Percentiles rank a stretch among this genome's conserved stretches.
These are phyloP conservation scores for Philotrypesis tridentata DNA, from an alignment of 1,140 invertebrate genomes.

Conservation along the genomic window DNA sequence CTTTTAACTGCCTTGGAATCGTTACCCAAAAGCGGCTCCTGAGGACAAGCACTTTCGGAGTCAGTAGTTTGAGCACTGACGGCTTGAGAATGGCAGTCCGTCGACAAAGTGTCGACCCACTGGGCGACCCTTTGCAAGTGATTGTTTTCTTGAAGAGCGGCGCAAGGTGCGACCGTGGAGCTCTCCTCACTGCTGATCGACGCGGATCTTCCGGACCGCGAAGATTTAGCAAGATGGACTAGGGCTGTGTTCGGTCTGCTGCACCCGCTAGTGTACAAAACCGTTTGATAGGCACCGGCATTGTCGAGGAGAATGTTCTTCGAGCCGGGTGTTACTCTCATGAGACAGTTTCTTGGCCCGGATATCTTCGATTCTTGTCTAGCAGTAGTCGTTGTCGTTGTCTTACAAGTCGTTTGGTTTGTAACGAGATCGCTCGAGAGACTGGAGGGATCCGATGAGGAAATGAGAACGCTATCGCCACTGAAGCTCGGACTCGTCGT, in stretches of 20 bases:
- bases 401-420: slow-evolving; percentile 46
- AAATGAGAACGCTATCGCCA: slow-evolving; percentile 67
- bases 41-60: neutral
- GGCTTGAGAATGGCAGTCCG: neutral
- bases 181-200: slow-evolving; percentile 66
- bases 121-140: slow-evolving; percentile 79
- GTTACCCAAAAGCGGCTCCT: neutral
- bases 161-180: slow-evolving; percentile 31
- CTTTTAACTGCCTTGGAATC: neutral
- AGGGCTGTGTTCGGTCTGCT: slow-evolving; percentile 65
- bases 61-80: neutral
- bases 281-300: slow-evolving; percentile 79
- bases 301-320: slow-evolving; percentile 87
- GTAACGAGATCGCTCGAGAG: slow-evolving; percentile 63
- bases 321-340: slow-evolving; percentile 81
- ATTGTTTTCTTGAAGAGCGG: slow-evolving; percentile 55
- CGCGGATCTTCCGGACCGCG: slow-evolving; percentile 58
- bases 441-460: slow-evolving; percentile 70
- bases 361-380: slow-evolving; percentile 66
- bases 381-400: slow-evolving; percentile 21
- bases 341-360: slow-evolving; percentile 82
- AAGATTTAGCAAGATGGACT: slow-evolving; percentile 62
- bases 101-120: slow-evolving; percentile 66
- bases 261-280: slow-evolving; percentile 76
- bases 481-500: slow-evolving; percentile 69